phyloP scores from a whole-genome alignment of 1,140 invertebrate genomes.

The Pectinophora gossypiella region DNA sequence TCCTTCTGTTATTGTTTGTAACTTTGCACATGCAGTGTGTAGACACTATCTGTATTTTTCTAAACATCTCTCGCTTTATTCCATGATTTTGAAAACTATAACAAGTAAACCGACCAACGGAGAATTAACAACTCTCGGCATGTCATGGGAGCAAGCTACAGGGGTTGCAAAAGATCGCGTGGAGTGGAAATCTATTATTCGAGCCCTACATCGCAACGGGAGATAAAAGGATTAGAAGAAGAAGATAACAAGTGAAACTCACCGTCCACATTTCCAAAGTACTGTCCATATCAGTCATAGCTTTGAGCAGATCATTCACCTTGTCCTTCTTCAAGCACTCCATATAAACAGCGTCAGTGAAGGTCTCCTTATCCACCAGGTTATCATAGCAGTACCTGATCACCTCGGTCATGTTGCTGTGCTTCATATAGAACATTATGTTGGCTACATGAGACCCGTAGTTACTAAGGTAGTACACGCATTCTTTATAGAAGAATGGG shows the following conservation, averaged over 20 bases:
- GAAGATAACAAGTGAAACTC: no score
- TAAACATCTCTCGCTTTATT: no score
- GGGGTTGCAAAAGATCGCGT: no score
- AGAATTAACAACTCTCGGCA: no score
- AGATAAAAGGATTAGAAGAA: no score
- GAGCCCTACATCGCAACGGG: no score
- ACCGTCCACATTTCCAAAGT: conserved; percentile 81
- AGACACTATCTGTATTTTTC: no score
- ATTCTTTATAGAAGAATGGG: conserved; percentile 81
- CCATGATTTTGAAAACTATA: no score
- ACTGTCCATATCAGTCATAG: conserved; percentile 78
- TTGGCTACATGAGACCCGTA: conserved; percentile 82
- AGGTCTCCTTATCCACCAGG: conserved; percentile 79
- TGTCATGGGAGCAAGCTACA: no score
- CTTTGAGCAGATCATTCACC: conserved; percentile 77
- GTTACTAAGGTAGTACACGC: conserved; percentile 82
- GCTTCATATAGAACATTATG: conserved; percentile 82
- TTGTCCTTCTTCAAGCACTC: conserved; percentile 78
- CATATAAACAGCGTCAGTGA: conserved; percentile 83
- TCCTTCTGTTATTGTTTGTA: no score
- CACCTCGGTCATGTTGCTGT: conserved; percentile 77
- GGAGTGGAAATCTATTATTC: no score
- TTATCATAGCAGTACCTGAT: conserved; percentile 80
- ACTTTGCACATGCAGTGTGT: neutral
- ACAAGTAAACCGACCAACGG: no score